A percentile compares a stretch with the other conserved stretches of the same genome.
Conservation (phyloP, 2,888 invertebrate species). For the Troides helena region DNA sequence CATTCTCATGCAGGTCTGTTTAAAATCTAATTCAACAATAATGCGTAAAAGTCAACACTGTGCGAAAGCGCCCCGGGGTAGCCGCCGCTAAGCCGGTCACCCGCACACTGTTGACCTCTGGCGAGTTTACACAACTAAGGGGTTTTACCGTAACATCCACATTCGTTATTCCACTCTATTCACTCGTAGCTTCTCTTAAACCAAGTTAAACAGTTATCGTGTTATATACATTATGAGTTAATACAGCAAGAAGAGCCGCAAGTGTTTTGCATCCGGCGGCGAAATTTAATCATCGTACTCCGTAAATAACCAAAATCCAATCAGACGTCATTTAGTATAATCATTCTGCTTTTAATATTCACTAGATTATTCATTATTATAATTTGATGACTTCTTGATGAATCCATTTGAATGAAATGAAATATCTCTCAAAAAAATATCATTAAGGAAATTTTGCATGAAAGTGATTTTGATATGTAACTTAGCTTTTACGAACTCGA, state of each 20-base stretch:
- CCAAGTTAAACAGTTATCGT: not conserved
- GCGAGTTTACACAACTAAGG: constrained; percentile 11
- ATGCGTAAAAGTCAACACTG: constrained; percentile 9
- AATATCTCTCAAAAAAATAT: too few species aligned
- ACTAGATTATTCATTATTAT: too few species aligned
- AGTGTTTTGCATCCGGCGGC: not conserved
- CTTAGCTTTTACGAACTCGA: too few species aligned
- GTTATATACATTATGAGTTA: not conserved
- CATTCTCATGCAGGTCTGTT: too few species aligned
- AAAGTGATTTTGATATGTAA: too few species aligned
- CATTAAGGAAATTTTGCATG: too few species aligned
- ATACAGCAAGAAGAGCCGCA: not conserved
- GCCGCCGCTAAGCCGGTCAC: not conserved
- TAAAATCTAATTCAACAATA: constrained; percentile 11
- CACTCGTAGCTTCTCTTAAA: not conserved
- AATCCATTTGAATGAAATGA: too few species aligned
- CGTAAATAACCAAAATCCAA: too few species aligned
- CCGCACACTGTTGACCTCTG: constrained; percentile 6
- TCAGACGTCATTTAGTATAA: too few species aligned
- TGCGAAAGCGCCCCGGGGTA: constrained; percentile 13
- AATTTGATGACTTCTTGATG: too few species aligned
- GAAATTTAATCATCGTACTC: not conserved
- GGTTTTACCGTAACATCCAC: constrained; percentile 19
- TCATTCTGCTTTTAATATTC: too few species aligned
- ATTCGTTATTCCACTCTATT: constrained; percentile 11